Percentiles rank a stretch among this genome's conserved stretches.
These are phyloP conservation scores for Phymastichus coffea DNA, from an alignment of 1,140 invertebrate genomes.

Conservation along the genomic window DNA sequence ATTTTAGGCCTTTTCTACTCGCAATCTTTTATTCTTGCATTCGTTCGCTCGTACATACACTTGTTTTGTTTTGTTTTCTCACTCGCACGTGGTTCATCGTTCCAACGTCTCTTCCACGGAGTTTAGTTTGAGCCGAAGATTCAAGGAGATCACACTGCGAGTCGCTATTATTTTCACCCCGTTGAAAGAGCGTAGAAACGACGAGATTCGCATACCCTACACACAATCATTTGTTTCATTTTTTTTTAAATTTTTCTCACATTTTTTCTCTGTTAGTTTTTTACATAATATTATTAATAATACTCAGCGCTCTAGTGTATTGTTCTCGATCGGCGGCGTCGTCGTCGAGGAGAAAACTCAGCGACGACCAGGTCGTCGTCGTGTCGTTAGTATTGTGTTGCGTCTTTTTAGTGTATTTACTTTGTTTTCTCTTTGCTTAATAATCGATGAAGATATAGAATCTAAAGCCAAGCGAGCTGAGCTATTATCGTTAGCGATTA, in stretches of 20 bases:
- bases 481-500: conserved; percentile 7
- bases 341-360: neutral
- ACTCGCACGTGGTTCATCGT: conserved; percentile 5
- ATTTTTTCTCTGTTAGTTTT: neutral
- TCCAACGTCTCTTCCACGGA: conserved; percentile 12
- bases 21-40: conserved; percentile 7
- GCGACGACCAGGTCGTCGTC: neutral
- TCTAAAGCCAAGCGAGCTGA: conserved; percentile 29
- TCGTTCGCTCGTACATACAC: conserved; percentile 23
- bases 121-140: conserved; percentile 7
- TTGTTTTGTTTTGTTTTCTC: conserved; percentile 20
- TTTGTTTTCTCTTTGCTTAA: conserved; percentile 4
- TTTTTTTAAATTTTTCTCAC: neutral
- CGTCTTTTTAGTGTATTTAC: conserved; percentile 1
- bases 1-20: conserved; percentile 24
- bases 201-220: conserved; percentile 21
- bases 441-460: conserved; percentile 26
- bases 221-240: conserved; percentile 5
- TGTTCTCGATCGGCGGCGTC: neutral
- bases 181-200: conserved; percentile 23
- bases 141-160: conserved; percentile 13
- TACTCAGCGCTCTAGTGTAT: conserved; percentile 5
- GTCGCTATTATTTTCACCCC: neutral
- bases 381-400: conserved; percentile 19
- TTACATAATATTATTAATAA: conserved; percentile 7